phyloP scores from a whole-genome alignment of 2,113 vertebrate genomes.

The Podiceps cristatus region DNA sequence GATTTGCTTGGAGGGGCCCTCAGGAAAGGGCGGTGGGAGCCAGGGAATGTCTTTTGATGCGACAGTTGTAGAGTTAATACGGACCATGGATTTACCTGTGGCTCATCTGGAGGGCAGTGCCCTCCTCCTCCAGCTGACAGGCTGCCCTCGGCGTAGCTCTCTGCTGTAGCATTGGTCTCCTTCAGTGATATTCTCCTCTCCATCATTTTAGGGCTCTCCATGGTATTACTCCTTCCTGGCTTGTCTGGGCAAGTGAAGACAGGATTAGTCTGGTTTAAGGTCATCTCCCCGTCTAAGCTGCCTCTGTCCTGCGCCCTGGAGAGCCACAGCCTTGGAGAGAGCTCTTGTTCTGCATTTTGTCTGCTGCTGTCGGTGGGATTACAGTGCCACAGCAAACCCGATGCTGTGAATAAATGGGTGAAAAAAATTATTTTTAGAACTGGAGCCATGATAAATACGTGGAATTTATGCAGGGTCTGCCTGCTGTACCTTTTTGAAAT shows the following conservation, averaged over 20 bases:
- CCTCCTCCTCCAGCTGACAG: background rate
- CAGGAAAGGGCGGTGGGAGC: background rate
- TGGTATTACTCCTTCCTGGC: background rate
- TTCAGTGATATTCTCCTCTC: background rate
- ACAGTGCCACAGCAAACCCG: background rate
- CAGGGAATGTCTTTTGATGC: background rate
- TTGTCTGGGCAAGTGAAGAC: background rate
- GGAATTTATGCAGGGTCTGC: slow-evolving; percentile 23
- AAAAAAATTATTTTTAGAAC: slow-evolving; percentile 31
- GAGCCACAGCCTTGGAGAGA: background rate
- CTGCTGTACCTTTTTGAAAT: slow-evolving; percentile 33
- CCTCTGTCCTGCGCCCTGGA: accelerated
- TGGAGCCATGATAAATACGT: slow-evolving; percentile 31
- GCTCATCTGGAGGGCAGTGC: accelerated
- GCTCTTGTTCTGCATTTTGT: background rate
- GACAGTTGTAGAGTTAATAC: background rate
- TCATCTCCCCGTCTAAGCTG: background rate
- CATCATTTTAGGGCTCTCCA: background rate
- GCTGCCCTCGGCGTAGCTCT: background rate
- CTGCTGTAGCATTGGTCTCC: background rate
- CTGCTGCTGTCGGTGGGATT: slow-evolving; percentile 22
- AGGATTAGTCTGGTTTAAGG: background rate
- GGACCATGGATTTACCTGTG: accelerated
- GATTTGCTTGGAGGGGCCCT: background rate
- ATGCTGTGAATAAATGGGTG: slow-evolving; percentile 14